Evolutionary conservation across 1,140 invertebrate species (phyloP).

Genomic region (Philaenus spumarius): DNA sequence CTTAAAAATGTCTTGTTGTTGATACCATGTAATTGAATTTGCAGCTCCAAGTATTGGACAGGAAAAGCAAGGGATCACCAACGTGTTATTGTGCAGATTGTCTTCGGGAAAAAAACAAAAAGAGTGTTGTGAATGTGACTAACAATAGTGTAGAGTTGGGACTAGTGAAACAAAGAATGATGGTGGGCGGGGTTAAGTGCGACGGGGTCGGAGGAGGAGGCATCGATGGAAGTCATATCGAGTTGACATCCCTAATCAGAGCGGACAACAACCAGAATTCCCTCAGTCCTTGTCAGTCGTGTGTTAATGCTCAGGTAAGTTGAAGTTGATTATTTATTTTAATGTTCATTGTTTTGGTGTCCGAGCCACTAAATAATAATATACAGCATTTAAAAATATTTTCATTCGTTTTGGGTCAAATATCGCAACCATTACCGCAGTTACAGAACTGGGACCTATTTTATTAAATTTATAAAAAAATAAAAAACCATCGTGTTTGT

Average conservation of each 20-base stretch:
- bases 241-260: conserved; percentile 5
- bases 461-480: too few species aligned
- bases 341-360: too few species aligned
- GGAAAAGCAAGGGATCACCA: conserved; percentile 39
- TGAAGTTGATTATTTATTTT: neutral
- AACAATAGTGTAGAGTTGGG: conserved; percentile 4
- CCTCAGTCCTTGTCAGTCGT: conserved; percentile 38
- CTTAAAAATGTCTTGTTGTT: too few species aligned
- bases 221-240: neutral
- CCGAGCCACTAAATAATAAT: too few species aligned
- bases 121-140: conserved; percentile 13
- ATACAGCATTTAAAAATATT: too few species aligned
- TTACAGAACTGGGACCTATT: too few species aligned
- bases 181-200: neutral
- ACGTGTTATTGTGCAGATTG: conserved; percentile 41
- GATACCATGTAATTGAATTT: too few species aligned
- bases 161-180: conserved; percentile 9
- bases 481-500: too few species aligned
- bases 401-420: too few species aligned
- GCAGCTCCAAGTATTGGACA: conserved; percentile 41
- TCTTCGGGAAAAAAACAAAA: conserved; percentile 20
- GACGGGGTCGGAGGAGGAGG: neutral
- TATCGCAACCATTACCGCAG: too few species aligned
- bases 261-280: conserved; percentile 18
- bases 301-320: conserved; percentile 34